Base-by-base conservation (phyloP, 2,888 invertebrate genomes). In the Stenolophus ochropezus region DNA sequence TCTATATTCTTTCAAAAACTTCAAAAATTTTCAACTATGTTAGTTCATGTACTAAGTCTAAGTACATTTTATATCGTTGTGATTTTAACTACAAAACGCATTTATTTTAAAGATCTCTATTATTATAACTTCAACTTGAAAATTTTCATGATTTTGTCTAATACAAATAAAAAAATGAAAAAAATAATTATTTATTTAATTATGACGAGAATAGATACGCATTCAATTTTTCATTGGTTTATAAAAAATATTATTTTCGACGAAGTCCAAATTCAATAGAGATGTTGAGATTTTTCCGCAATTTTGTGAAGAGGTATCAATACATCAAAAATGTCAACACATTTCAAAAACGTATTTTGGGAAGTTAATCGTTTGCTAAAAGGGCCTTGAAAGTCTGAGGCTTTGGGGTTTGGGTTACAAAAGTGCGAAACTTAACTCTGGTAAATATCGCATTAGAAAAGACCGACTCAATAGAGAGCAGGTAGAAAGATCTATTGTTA, bases 401-500 rank as follows among this genome's bases (percentile, higher is more conserved):
- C 65, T 51, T 5, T 76, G 2, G n/a, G 58, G 78, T 47, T n/a
- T 53, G 27, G 21, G n/a, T 65, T 47, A 74, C 81, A 27, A 81
- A 81, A 42, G 80, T 80, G 80, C 58, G 47, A 42, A 71, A 27
- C 33, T 65, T 20, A 69, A 79, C 79, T 58, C 53, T n/a, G 6
- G 8, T 76, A 76, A 76, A 76, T 76, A 77, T 71, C 61, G 78
- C 49, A 81, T 81, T 81, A 83, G 74, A 73, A 33, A 74, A 1
- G 20, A 69, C 51, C 1, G n/a, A 33, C 33, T 42, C 5, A 58
- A 18, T 42, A 21, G 5, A 3, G 11, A 47, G 49, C 73, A 73
- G 73, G 73, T 73, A 73, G 69, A 21, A n/a, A 23, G 18, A 16
- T 69, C 73, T 73, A 73, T 73, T 73, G 73, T 73, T n/a, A 47